phyloP scores from a whole-genome alignment of 2,113 vertebrate genomes.

The Cyrtonyx montezumae region DNA sequence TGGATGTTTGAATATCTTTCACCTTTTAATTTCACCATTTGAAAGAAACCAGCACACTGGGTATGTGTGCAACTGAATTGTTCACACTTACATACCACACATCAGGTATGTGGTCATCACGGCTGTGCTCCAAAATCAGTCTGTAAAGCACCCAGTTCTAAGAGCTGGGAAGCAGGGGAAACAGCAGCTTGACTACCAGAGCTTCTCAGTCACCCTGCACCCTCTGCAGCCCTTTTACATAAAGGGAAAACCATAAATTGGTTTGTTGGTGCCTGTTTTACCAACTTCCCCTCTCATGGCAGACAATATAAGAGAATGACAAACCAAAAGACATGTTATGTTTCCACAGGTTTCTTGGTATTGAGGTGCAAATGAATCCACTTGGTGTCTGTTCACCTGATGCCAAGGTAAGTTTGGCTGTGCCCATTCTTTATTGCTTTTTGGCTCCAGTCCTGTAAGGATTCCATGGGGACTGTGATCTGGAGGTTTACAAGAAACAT shows the following conservation, averaged over 20 bases:
- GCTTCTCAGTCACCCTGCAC: not conserved
- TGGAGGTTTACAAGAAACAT: no score
- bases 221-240: not conserved
- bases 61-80: not conserved
- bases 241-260: not conserved
- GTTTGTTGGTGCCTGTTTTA: not conserved
- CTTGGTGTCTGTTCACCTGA: fast-evolving
- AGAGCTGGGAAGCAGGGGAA: not conserved
- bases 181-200: not conserved
- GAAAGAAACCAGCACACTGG: not conserved
- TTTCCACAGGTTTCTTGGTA: fast-evolving
- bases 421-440: not conserved
- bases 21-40: not conserved
- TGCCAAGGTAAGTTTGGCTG: not conserved
- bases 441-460: not conserved
- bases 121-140: not conserved
- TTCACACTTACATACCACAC: not conserved
- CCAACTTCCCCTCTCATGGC: not conserved
- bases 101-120: not conserved
- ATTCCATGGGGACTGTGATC: not conserved
- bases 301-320: not conserved
- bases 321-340: fast-evolving
- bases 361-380: not conserved
- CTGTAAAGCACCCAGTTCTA: fast-evolving
- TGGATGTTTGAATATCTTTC: not conserved